These are phyloP conservation scores for Hirundo rustica DNA, from an alignment of 2,797 vertebrate species.

Conservation along the genomic window DNA sequence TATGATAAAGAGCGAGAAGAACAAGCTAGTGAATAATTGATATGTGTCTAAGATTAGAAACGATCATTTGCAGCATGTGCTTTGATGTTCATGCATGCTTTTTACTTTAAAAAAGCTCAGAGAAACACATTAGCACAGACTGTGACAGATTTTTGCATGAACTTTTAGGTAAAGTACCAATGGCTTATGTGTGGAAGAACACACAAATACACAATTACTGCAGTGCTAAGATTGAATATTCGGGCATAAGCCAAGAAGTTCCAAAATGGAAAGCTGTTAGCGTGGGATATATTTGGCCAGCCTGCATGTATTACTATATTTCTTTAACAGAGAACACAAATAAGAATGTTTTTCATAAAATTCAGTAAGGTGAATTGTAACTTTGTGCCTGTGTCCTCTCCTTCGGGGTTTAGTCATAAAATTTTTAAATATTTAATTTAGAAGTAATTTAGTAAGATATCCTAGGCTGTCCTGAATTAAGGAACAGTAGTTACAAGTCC, in stretches of 20 bases:
- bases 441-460: not conserved
- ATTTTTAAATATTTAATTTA: not conserved
- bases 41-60: constrained; percentile 81
- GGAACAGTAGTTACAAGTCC: not conserved
- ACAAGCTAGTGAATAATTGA: constrained; percentile 84
- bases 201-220: not conserved
- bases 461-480: not conserved
- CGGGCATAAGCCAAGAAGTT: not conserved
- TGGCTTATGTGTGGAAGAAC: not conserved
- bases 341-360: not conserved
- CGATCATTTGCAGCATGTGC: constrained; percentile 71
- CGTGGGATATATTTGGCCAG: not conserved
- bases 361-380: not conserved
- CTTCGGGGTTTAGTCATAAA: not conserved
- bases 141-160: constrained; percentile 14
- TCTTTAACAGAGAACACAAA: not conserved
- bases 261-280: not conserved
- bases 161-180: not conserved
- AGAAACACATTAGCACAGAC: not conserved
- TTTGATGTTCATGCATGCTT: constrained; percentile 47
- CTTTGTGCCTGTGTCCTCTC: not conserved
- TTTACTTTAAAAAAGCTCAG: not conserved
- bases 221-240: not conserved
- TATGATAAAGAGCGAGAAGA: constrained; percentile 74
- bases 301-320: not conserved